phyloP scores from a whole-genome alignment of 2,113 vertebrate genomes.

The Chrysemys picta region DNA sequence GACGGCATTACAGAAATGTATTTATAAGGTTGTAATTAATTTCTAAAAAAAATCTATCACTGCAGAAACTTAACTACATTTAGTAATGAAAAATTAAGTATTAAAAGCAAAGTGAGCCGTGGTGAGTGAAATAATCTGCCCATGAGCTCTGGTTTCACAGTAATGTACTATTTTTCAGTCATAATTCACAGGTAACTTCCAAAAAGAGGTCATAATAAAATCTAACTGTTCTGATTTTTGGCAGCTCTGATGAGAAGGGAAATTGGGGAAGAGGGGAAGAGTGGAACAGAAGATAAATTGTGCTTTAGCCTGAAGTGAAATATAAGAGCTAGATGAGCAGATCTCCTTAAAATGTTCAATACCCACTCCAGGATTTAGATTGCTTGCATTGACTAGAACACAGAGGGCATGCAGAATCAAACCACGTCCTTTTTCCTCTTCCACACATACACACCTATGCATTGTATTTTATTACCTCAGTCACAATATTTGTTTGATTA shows the following conservation, averaged over 20 bases:
- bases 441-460: neutral
- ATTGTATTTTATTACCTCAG: neutral
- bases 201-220: slow-evolving; percentile 24
- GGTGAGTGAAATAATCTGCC: slow-evolving; percentile 5
- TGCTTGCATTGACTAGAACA: neutral
- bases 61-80: neutral
- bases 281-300: neutral
- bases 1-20: neutral
- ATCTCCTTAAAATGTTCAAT: neutral
- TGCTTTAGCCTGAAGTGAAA: neutral
- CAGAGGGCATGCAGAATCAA: neutral
- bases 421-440: neutral
- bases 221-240: slow-evolving; percentile 29
- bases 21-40: neutral
- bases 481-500: neutral
- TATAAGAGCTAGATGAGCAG: neutral
- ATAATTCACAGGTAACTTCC: slow-evolving; percentile 10
- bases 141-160: neutral
- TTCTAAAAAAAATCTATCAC: neutral
- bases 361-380: neutral
- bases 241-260: slow-evolving; percentile 22
- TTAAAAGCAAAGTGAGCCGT: neutral
- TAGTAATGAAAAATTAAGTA: slow-evolving; percentile 29
- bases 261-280: neutral
- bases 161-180: neutral